These are phyloP conservation scores for Alligator sinensis DNA, from an alignment of 2,113 vertebrate genomes.

Conservation along the genomic window DNA sequence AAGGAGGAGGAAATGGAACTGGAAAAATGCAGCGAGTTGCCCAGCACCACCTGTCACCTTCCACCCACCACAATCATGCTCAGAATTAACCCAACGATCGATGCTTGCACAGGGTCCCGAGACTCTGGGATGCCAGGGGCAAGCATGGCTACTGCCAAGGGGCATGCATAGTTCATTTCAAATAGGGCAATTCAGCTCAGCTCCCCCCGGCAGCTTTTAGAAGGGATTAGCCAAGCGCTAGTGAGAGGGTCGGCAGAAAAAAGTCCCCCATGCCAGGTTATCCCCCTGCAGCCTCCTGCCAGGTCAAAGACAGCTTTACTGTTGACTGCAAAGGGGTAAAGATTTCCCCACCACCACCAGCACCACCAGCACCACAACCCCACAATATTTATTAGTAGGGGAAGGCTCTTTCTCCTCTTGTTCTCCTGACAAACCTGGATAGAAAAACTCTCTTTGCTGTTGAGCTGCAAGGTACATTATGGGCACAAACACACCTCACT, in stretches of 20 bases:
- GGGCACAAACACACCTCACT: not conserved
- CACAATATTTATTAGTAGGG: not conserved
- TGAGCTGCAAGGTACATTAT: too few relatives aligned
- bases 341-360: not conserved
- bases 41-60: not conserved
- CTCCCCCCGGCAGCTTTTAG: not conserved
- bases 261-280: not conserved
- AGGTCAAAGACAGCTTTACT: not conserved
- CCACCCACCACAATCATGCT: too few relatives aligned
- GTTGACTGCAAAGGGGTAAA: not conserved
- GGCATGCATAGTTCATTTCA: accelerated
- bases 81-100: not conserved
- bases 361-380: not conserved
- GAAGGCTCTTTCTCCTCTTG: not conserved
- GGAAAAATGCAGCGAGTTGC: not conserved
- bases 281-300: accelerated
- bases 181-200: accelerated
- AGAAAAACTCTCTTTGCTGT: not conserved
- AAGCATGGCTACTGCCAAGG: accelerated
- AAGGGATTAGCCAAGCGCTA: not conserved
- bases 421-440: not conserved
- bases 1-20: not conserved
- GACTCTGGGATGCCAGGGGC: accelerated
- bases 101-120: accelerated
- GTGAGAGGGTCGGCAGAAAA: not conserved